Base-by-base conservation (phyloP, 2,797 vertebrate species). In the Apodemus agrarius region DNA sequence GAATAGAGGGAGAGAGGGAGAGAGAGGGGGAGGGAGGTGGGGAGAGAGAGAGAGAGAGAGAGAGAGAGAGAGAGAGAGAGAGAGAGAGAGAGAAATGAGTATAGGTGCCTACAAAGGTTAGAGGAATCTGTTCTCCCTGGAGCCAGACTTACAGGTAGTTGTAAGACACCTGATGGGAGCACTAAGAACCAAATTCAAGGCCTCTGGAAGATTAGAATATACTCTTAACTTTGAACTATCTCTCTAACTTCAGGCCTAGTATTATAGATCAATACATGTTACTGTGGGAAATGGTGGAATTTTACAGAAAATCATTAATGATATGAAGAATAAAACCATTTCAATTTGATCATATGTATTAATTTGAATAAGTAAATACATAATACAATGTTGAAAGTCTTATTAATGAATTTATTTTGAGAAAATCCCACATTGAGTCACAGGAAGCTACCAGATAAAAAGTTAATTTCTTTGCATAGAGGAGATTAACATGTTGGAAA, bases 361-460 rank as follows among this genome's bases (percentile, higher is more conserved):
- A 90, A 17, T 81, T 24, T 49, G 61, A 92, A 82, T 76, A 91
- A 83, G 14, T 59, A 94, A 93, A 54, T 76, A 89, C 43, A 86
- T 75, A 88, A 79, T 78, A 61, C 1, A 95, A 93, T 87, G 86
- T 88, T 26, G 90, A 91, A 90, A 78, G 24, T 80, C 49, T 80
- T 94, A 34, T 78, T 72, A 1, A 29, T 96, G n/a, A 82, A 90
- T 95, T 90, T 89, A 94, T 61, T 26, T 80, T 90, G 63, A 96
- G 63, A 83, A 89, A 93, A 91, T 59, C 81, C 0, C 43, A 2
- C 78, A 96, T 37, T 59, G 16, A 90, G 14, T 80, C 76, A 92
- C 69, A 95, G 90, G 61, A 93, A 92, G 31, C 14, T 82, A 89
- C 63, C 7, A 80, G 13, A 90, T 74, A 49, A 69, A 92, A 93